Evolutionary conservation across 2,888 invertebrate genomes (phyloP), one percentile per base, ranked within the genome.

Genomic region (Leptinotarsa tumamoca): DNA sequence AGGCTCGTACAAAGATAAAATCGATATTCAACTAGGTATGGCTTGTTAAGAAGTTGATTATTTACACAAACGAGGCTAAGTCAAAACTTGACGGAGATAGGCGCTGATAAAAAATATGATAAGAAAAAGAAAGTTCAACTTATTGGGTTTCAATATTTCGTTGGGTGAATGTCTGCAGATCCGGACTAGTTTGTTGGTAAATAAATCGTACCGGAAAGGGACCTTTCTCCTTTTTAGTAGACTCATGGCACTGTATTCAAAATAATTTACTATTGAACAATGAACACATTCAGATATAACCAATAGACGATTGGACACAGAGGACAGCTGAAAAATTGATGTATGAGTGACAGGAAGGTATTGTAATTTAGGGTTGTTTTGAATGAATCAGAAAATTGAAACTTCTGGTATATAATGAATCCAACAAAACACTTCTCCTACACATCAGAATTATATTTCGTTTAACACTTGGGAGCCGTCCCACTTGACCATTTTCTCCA

Each of bases 21-120:
- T 61, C 33, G 63, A 33, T 43, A n/a, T n/a, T 14, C 33, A 43
- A 63, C 43, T 33, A 63, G 63, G 63, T 63, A 61, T 61, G 21
- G 63, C 43, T 63, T n/a, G 33, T 43, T 18, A 63, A 61, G 61
- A 61, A 61, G 33, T 33, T n/a, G 63, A 10, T 33, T 63, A 63
- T 43, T 63, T 23, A 58, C 58, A 58, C 63, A 63, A 63, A 33
- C 18, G 18, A 63, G 10, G 18, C 63, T 18, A n/a, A 15, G n/a
- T 43, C 43, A 63, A n/a, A 43, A n/a, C 1, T 33, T 63, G 21
- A 15, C 4, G n/a, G n/a, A 63, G 63, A 63, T n/a, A 63, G 63
- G 63, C 17, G 63, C 63, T 63, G 63, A 63, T 63, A 63, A n/a
- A 43, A 43, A 15, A 33, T 15, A 18, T 33, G n/a, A 27, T 15